Conservation (phyloP, 2,888 invertebrate species). For the Plebejus argus region DNA sequence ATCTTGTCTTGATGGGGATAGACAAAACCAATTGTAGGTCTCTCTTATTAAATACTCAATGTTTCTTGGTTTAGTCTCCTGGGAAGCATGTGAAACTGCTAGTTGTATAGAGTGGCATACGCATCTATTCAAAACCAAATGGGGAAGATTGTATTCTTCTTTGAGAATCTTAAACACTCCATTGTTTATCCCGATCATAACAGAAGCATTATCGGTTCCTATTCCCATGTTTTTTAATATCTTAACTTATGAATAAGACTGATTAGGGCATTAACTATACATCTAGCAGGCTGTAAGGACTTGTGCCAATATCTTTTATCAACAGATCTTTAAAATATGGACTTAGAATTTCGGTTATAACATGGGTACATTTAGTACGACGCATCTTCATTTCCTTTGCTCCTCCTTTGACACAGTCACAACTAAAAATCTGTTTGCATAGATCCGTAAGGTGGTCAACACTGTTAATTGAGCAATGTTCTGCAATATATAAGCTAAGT, state of each 20-base stretch:
- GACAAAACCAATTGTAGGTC: not conserved
- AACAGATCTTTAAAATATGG: not conserved
- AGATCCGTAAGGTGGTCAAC: too few species aligned
- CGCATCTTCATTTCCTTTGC: not conserved
- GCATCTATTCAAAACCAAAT: not conserved
- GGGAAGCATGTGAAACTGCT: not conserved
- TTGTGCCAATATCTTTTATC: not conserved
- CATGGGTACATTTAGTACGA: not conserved
- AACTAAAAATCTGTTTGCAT: too few species aligned
- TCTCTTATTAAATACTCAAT: not conserved
- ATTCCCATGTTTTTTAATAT: not conserved
- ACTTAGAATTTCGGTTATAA: not conserved
- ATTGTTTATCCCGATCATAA: not conserved
- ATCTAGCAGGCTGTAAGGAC: not conserved
- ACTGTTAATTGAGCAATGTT: too few species aligned
- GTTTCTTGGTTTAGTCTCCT: not conserved
- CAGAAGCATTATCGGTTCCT: not conserved
- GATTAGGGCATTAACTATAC: not conserved
- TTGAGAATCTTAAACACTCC: not conserved
- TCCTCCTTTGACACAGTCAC: too few species aligned
- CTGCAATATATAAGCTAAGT: too few species aligned
- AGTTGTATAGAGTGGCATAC: not conserved
- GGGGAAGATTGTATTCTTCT: not conserved
- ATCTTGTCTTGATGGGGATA: not conserved
- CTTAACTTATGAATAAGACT: not conserved